A percentile compares a stretch with the other conserved stretches of the same genome.
Evolutionary conservation across 35 echinoderm and acorn worm species (phyloP).

Genomic region (Ophiothrix spiculata): DNA sequence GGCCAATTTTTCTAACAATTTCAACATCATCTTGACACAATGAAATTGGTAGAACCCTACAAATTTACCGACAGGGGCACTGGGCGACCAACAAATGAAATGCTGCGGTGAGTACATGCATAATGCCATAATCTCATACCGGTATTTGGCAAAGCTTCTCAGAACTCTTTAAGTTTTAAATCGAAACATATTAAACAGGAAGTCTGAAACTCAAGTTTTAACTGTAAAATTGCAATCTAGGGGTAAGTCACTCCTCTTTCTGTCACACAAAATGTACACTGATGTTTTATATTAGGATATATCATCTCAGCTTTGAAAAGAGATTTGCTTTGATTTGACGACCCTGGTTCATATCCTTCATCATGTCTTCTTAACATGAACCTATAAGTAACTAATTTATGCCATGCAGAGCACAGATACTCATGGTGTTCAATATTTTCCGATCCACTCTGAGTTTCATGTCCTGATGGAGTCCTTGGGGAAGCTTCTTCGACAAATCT

Average conservation of each 20-base stretch:
- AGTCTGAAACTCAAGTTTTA: not conserved
- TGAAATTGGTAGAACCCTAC: too few species aligned
- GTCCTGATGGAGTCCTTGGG: not conserved
- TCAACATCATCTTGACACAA: too few species aligned
- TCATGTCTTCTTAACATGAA: conserved; percentile 38
- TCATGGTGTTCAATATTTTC: conserved; percentile 21
- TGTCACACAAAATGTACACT: not conserved
- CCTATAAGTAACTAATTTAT: conserved; percentile 48
- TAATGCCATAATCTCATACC: too few species aligned
- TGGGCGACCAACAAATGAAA: too few species aligned
- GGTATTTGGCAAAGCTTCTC: too few species aligned
- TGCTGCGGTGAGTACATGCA: too few species aligned
- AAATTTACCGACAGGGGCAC: too few species aligned
- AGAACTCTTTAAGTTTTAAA: too few species aligned
- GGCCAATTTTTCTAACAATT: too few species aligned
- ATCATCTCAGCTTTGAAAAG: not conserved
- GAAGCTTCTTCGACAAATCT: not conserved
- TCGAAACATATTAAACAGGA: not conserved
- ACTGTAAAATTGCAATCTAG: too few species aligned
- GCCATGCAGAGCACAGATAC: conserved; percentile 53
- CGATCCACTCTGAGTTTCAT: not conserved
- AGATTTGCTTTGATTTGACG: not conserved
- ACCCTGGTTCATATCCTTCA: not conserved
- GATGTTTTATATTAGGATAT: not conserved
- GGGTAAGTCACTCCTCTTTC: not conserved